A percentile compares a stretch with the other conserved stretches of the same genome.
These are phyloP conservation scores for Prosopocoilus inquinatus DNA, from an alignment of 2,888 invertebrate species.

Conservation along the genomic window DNA sequence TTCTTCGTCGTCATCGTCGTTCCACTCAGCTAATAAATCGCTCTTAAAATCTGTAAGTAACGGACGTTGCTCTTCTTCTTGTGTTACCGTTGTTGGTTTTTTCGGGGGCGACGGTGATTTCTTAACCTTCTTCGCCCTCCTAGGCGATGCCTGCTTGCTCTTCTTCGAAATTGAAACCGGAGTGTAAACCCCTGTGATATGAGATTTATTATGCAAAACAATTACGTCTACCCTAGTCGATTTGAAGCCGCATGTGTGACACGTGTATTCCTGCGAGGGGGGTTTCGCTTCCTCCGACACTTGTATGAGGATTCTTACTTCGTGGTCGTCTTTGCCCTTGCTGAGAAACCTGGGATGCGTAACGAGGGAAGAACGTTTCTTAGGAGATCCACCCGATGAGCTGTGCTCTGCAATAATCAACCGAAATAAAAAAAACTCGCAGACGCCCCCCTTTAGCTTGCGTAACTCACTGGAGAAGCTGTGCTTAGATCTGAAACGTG, in stretches of 20 bases:
- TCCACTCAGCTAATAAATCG: constrained; percentile 76
- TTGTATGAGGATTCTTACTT: constrained; percentile 65
- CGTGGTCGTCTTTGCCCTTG: constrained; percentile 52
- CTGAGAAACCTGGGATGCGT: constrained; percentile 53
- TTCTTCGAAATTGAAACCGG: constrained; percentile 27
- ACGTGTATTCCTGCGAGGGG: constrained; percentile 27
- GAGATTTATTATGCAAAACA: constrained; percentile 70
- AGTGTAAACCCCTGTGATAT: constrained; percentile 53
- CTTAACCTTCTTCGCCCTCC: constrained; percentile 22
- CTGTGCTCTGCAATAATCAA: not conserved
- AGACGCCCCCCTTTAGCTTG: not conserved
- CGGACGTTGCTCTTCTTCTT: constrained; percentile 20
- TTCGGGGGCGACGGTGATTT: constrained; percentile 13
- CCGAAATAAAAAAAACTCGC: not conserved
- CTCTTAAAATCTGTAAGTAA: constrained; percentile 60
- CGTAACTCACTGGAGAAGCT: constrained; percentile 10
- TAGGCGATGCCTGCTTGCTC: constrained; percentile 32
- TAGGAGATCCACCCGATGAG: not conserved
- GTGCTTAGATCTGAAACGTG: not conserved
- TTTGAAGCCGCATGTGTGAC: constrained; percentile 52
- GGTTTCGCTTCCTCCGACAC: constrained; percentile 37
- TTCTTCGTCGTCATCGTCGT: constrained; percentile 56
- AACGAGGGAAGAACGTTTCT: constrained; percentile 39
- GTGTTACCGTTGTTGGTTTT: constrained; percentile 3
- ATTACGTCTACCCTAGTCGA: constrained; percentile 71